Percentiles rank a stretch among this genome's conserved stretches.
Conservation (phyloP, 2,113 vertebrate species). For the Chaetodon auriga region DNA sequence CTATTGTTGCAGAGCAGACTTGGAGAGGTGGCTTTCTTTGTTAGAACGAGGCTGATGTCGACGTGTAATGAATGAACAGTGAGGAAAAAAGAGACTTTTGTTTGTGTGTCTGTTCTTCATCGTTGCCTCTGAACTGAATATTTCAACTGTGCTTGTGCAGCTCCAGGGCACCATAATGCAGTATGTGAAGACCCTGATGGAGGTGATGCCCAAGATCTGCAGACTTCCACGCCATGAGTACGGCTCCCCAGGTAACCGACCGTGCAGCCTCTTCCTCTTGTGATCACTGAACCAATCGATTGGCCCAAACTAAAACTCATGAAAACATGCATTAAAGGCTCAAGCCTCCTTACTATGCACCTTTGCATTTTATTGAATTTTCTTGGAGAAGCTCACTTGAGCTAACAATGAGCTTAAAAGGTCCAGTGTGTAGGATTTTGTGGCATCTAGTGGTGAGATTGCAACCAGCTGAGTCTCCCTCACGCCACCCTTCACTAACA, state of each 20-base stretch:
- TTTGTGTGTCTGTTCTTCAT: neutral
- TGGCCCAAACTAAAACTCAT: neutral
- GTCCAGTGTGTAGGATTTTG: no score
- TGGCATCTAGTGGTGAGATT: no score
- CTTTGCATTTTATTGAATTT: neutral
- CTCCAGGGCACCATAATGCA: slow-evolving; percentile 98
- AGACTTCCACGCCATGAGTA: slow-evolving; percentile 97
- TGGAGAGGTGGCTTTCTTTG: neutral
- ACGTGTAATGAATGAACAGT: neutral
- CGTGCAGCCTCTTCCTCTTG: neutral
- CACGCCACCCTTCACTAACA: no score
- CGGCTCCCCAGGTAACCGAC: slow-evolving; percentile 91
- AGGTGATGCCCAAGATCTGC: slow-evolving; percentile 99
- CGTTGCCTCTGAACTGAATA: neutral
- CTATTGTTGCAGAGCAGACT: neutral
- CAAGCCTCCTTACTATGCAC: neutral
- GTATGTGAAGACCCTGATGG: slow-evolving; percentile 98
- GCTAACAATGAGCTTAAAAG: no score
- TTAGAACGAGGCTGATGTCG: neutral
- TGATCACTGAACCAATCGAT: neutral
- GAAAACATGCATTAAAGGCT: neutral
- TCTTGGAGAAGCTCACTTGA: neutral
- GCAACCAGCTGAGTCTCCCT: no score
- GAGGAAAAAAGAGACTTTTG: no score
- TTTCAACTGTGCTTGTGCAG: slow-evolving; percentile 71